phyloP scores from a whole-genome alignment of 2,888 invertebrate genomes.

The Alcis repandata region DNA sequence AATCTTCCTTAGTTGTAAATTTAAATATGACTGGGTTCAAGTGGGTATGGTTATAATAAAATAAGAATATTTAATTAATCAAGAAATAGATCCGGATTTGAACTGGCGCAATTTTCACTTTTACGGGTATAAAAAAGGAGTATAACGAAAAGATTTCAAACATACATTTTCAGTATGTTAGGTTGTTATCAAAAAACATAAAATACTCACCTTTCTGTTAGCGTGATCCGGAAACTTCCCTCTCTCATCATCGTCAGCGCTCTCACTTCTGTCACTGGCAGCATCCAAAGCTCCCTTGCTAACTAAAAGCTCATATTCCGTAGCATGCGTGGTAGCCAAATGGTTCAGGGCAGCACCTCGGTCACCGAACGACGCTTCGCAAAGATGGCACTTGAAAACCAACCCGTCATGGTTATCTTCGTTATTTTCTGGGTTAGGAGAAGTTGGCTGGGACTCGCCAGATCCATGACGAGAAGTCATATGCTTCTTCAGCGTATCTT shows the following conservation, averaged over 20 bases:
- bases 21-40: no score
- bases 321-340: slow-evolving; percentile 90
- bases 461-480: slow-evolving; percentile 90
- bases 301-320: slow-evolving; percentile 93
- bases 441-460: slow-evolving; percentile 76
- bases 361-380: slow-evolving; percentile 94
- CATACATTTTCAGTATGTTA: not conserved
- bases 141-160: not conserved
- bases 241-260: slow-evolving; percentile 88
- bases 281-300: slow-evolving; percentile 91
- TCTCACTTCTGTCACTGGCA: slow-evolving; percentile 88
- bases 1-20: not conserved
- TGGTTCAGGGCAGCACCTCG: slow-evolving; percentile 93
- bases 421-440: slow-evolving; percentile 67
- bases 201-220: slow-evolving; percentile 90
- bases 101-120: not conserved
- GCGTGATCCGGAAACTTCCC: slow-evolving; percentile 95
- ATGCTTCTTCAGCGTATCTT: slow-evolving; percentile 93
- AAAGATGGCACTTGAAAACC: slow-evolving; percentile 97
- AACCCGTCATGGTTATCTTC: slow-evolving; percentile 85
- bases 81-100: not conserved
- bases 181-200: not conserved
- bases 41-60: no score
- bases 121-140: not conserved
- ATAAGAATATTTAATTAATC: no score